These are phyloP conservation scores for Catharus bicknelli DNA, from an alignment of 2,113 vertebrate genomes.

Conservation along the genomic window DNA sequence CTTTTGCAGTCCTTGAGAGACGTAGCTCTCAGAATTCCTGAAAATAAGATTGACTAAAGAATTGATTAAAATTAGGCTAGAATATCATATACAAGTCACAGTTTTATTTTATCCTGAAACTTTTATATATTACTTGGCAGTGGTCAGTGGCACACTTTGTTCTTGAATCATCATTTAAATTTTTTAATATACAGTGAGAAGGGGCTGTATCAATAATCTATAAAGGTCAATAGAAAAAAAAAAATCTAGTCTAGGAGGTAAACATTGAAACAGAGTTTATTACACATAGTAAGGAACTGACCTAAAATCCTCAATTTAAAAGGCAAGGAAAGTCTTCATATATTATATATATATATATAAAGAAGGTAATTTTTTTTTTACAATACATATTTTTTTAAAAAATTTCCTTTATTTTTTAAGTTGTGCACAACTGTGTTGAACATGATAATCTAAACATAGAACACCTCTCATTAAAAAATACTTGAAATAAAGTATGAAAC, in stretches of 20 bases:
- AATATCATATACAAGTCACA: background rate
- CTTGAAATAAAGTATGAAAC: background rate
- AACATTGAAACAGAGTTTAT: background rate
- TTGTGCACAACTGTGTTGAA: background rate
- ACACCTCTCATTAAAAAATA: background rate
- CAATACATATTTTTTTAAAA: rapidly evolving
- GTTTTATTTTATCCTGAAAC: background rate
- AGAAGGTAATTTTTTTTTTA: background rate
- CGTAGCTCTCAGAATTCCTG: background rate
- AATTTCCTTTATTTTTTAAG: background rate
- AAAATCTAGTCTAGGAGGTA: background rate
- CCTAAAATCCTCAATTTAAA: background rate
- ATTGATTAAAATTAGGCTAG: background rate
- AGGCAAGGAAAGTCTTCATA: background rate
- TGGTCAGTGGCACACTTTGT: background rate
- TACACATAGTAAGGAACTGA: background rate
- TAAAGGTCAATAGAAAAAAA: background rate
- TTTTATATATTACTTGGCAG: background rate
- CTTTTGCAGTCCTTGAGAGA: background rate
- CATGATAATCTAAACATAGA: background rate
- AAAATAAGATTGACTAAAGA: background rate
- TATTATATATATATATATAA: background rate
- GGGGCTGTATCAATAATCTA: background rate
- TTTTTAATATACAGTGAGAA: background rate
- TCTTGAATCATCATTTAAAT: background rate